phyloP scores from a whole-genome alignment of 2,113 vertebrate genomes.

The Anhinga rufa region DNA sequence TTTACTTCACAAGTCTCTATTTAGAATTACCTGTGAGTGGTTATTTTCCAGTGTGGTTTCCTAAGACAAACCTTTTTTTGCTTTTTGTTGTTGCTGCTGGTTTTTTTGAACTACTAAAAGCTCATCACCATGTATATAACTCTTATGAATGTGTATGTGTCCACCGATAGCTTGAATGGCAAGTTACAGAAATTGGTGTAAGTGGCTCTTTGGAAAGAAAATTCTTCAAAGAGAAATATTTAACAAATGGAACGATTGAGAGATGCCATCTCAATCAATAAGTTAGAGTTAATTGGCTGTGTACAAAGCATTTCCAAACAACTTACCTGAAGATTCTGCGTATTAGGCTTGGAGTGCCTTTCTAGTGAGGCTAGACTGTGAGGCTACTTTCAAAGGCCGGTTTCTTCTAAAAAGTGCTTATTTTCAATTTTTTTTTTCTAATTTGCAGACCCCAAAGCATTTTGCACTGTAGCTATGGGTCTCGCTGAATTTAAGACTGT shows the following conservation, averaged over 20 bases:
- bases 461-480: not conserved
- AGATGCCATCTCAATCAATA: not conserved
- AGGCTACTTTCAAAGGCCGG: not conserved
- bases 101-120: not conserved
- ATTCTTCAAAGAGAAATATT: constrained; percentile 40
- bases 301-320: not conserved
- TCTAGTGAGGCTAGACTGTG: not conserved
- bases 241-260: not conserved
- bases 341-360: not conserved
- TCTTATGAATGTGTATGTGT: not conserved
- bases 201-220: not conserved
- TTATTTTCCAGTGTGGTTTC: constrained; percentile 59
- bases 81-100: not conserved
- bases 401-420: not conserved
- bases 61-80: not conserved
- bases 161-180: not conserved
- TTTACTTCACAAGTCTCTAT: constrained; percentile 35
- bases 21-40: constrained; percentile 34
- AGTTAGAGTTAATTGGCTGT: constrained; percentile 6
- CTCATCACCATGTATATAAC: not conserved
- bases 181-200: not conserved
- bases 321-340: not conserved
- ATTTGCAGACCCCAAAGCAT: not conserved
- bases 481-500: not conserved
- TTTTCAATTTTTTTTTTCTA: not conserved